These are phyloP conservation scores for Probosciger aterrimus DNA, from an alignment of 2,113 vertebrate genomes.

Conservation along the genomic window DNA sequence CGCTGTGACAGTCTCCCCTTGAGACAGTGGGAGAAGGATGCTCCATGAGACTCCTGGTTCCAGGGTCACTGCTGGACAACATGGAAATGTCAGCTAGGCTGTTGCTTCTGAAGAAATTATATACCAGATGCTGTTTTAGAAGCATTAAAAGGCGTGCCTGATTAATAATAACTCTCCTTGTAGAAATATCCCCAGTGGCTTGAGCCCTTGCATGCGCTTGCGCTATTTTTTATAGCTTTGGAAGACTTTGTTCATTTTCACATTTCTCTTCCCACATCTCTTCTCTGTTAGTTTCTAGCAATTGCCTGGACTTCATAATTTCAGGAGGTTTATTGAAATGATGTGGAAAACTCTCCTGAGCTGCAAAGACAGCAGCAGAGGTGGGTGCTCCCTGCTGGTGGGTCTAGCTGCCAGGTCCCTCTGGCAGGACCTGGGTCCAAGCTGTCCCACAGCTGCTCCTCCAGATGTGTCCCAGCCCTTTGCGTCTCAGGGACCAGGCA, in stretches of 20 bases:
- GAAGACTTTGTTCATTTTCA: neutral
- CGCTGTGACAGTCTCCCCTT: neutral
- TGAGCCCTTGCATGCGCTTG: neutral
- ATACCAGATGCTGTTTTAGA: neutral
- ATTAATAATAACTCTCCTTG: neutral
- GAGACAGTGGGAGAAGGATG: fast-evolving
- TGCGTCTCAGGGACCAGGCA: neutral
- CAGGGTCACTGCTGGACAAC: neutral
- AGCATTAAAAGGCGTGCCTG: neutral
- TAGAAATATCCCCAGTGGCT: neutral
- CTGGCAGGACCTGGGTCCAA: neutral
- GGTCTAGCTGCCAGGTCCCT: neutral
- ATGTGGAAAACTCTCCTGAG: neutral
- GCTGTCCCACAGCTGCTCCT: neutral
- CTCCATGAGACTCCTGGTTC: neutral
- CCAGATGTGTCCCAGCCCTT: neutral
- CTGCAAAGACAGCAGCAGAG: neutral
- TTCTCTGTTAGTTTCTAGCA: neutral
- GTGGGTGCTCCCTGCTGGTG: neutral
- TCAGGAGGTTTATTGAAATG: neutral
- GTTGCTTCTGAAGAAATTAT: neutral
- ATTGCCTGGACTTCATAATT: neutral
- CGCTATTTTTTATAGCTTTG: neutral
- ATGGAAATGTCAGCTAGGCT: neutral
- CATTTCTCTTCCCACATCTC: neutral